A percentile compares a stretch with the other conserved stretches of the same genome.
Evolutionary conservation across 1,140 invertebrate species (phyloP).

Genomic region (Macrobrachium rosenbergii): DNA sequence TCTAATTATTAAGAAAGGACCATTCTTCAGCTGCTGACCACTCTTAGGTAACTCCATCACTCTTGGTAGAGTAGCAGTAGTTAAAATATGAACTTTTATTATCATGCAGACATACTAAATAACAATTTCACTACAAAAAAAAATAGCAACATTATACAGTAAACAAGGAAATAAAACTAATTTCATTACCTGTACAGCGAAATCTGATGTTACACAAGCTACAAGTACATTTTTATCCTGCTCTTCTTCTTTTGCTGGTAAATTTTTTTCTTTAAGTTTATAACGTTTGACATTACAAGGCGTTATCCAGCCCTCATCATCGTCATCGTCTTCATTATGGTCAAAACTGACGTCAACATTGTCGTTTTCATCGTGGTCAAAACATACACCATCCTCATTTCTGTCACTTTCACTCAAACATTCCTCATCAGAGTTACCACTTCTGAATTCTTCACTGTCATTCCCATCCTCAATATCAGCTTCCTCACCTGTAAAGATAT

Average conservation of each 20-base stretch:
- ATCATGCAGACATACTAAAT: no score
- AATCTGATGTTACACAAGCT: slow-evolving; percentile 95
- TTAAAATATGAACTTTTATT: no score
- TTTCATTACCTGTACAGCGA: slow-evolving; percentile 83
- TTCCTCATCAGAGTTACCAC: no score
- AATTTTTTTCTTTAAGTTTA: slow-evolving; percentile 59
- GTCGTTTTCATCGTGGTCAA: background rate
- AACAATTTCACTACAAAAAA: background rate
- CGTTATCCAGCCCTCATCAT: slow-evolving; percentile 73
- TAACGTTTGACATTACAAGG: slow-evolving; percentile 61
- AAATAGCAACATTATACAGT: background rate
- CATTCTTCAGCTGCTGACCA: no score
- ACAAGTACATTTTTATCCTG: slow-evolving; percentile 76
- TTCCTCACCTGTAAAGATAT: no score
- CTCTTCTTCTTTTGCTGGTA: slow-evolving; percentile 40
- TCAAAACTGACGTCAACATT: slow-evolving; percentile 75
- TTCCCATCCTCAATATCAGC: no score
- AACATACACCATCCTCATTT: no score
- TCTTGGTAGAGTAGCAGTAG: no score
- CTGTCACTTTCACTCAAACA: no score
- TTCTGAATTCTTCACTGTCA: no score
- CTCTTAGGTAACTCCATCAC: no score
- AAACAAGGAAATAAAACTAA: background rate
- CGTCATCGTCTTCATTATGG: slow-evolving; percentile 72
- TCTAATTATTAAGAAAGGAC: no score